Evolutionary conservation across 2,888 invertebrate genomes (phyloP), one percentile per base, ranked within the genome.

Genomic region (Aspidiotus rigidus): DNA sequence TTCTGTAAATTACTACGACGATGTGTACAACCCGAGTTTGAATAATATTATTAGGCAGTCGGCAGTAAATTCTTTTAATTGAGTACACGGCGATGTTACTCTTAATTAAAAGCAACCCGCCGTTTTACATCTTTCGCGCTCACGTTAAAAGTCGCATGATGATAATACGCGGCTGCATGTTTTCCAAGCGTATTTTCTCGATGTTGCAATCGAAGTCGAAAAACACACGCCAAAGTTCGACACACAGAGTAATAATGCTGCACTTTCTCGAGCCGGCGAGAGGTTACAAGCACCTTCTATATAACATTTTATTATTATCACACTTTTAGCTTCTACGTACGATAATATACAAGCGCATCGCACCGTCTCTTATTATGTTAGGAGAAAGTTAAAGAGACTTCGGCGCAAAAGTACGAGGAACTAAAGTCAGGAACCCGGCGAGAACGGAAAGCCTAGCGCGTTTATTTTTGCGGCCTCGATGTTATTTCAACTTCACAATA

Each of bases 21-120:
- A 28, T 28, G 28, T 28, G 28, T 28, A 28, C 28, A 28, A 28
- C 28, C 28, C 28, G 28, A 28, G 28, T 28, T 28, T 28, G 28
- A 28, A 28, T 28, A 28, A 28, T 28, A 28, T 28, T 28, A 28
- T 28, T 28, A 28, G 28, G 28, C 28, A 28, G 28, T 5, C 10
- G 11, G 59, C 39, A 16, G 28, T 59, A 59, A 59, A 59, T 59
- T 59, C 28, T 59, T 28, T 28, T 59, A 59, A 59, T 59, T 16
- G 59, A 59, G 17, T 59, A 59, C 59, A 59, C 59, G 59, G 28
- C 59, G 59, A 59, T 59, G 59, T 59, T 59, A 59, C 59, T 28
- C 59, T 59, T 59, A 59, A 59, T 59, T 59, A 59, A 59, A 59
- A 59, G 28, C 39, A 59, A 59, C 59, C 59, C 39, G 17, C 9